A percentile compares a stretch with the other conserved stretches of the same genome.
Evolutionary conservation across 2,113 vertebrate genomes (phyloP).

Genomic region (Spermophilus dauricus): DNA sequence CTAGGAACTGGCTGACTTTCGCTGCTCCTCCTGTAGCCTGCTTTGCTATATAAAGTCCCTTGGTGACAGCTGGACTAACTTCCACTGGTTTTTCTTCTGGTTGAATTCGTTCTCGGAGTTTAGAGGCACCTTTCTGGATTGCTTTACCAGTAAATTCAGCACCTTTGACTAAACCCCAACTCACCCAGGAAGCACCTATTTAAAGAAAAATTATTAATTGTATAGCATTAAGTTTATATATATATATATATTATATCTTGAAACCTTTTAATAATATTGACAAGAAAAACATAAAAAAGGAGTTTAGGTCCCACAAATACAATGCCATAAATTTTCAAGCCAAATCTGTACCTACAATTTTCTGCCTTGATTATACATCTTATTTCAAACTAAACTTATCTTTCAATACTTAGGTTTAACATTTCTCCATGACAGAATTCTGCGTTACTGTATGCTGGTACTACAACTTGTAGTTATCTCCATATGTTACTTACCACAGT

Average conservation of each 20-base stretch:
- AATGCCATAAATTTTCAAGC: background rate
- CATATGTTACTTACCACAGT: background rate
- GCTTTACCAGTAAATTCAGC: slow-evolving; percentile 97
- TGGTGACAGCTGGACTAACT: slow-evolving; percentile 95
- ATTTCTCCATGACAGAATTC: background rate
- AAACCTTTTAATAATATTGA: background rate
- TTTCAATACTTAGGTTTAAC: background rate
- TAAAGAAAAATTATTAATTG: slow-evolving; percentile 58
- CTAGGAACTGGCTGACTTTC: slow-evolving; percentile 98
- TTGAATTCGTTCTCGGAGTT: slow-evolving; percentile 96
- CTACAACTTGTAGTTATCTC: background rate
- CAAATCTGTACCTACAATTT: background rate
- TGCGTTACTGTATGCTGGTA: background rate
- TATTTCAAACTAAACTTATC: background rate
- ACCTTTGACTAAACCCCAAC: slow-evolving; percentile 97
- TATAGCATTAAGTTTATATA: background rate
- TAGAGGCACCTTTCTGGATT: slow-evolving; percentile 97
- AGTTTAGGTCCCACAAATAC: background rate
- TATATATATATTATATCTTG: background rate
- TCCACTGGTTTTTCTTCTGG: slow-evolving; percentile 96
- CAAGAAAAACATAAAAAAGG: background rate
- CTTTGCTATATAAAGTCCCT: slow-evolving; percentile 96
- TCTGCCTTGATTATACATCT: background rate
- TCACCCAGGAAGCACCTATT: slow-evolving; percentile 98
- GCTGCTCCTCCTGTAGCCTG: slow-evolving; percentile 97